Conservation (phyloP, 2,797 vertebrate species). For the Argentina silus region DNA sequence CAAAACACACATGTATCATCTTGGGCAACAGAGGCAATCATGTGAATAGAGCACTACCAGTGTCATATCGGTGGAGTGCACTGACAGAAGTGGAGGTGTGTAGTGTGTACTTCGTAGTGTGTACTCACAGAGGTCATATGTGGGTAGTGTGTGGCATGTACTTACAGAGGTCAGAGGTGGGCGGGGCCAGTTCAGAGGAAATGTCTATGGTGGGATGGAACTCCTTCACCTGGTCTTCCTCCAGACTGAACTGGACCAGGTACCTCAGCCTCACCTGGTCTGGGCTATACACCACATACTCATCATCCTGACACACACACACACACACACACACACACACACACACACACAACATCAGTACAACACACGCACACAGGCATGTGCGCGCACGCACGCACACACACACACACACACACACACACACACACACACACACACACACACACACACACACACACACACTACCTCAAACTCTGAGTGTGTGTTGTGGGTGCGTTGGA, state of each 20-base stretch:
- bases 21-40: too few species aligned
- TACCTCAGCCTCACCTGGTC: conserved; percentile 86
- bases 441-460: not conserved
- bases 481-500: conserved; percentile 38
- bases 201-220: conserved; percentile 69
- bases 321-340: not conserved
- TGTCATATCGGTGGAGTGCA: too few species aligned
- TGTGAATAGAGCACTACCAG: too few species aligned
- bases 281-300: conserved; percentile 86
- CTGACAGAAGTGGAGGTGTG: too few species aligned
- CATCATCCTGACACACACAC: conserved; percentile 79
- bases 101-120: too few species aligned
- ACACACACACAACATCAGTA: not conserved
- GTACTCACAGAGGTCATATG: not conserved
- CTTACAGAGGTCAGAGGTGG: conserved; percentile 42
- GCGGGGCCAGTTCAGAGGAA: conserved; percentile 18
- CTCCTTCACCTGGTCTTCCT: conserved; percentile 73
- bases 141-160: not conserved
- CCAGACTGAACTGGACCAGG: conserved; percentile 78
- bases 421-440: not conserved
- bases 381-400: too few species aligned
- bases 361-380: not conserved
- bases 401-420: not conserved
- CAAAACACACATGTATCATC: too few species aligned
- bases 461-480: conserved; percentile 83